phyloP scores from a whole-genome alignment of 2,888 invertebrate genomes.

The Eupithecia exiguata region DNA sequence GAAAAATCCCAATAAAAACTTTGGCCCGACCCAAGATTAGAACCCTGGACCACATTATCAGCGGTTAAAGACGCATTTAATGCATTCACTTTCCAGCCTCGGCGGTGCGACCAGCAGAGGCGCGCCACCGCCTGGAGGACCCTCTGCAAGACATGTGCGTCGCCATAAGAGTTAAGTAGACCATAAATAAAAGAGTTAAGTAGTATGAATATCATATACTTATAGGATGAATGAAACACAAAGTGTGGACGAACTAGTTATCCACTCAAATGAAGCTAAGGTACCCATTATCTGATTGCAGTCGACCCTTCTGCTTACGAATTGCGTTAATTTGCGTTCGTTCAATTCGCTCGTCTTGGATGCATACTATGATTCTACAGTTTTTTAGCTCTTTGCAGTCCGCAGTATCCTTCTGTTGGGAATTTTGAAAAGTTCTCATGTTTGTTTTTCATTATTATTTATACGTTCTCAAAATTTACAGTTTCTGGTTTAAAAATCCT shows the following conservation, averaged over 20 bases:
- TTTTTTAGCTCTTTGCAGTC: neutral
- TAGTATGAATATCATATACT: too few relatives aligned
- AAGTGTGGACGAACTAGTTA: slow-evolving; percentile 1
- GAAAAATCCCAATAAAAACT: too few relatives aligned
- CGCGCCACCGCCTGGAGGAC: too few relatives aligned
- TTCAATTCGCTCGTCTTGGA: slow-evolving; percentile 20
- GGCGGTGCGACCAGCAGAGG: too few relatives aligned
- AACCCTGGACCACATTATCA: too few relatives aligned
- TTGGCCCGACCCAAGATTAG: too few relatives aligned
- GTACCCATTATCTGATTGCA: slow-evolving; percentile 26
- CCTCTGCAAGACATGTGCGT: too few relatives aligned
- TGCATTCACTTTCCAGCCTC: too few relatives aligned
- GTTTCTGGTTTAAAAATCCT: neutral
- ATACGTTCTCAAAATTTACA: too few relatives aligned
- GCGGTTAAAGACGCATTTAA: too few relatives aligned
- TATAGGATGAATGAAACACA: neutral
- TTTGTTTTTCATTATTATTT: neutral
- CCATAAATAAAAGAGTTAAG: too few relatives aligned
- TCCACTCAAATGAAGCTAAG: slow-evolving; percentile 18
- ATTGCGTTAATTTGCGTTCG: slow-evolving; percentile 57
- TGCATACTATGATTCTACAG: neutral
- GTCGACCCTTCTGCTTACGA: slow-evolving; percentile 50
- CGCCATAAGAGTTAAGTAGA: too few relatives aligned
- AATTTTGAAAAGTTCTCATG: neutral
- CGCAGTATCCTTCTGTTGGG: neutral